Percentiles rank a stretch among this genome's conserved stretches.
Evolutionary conservation across 2,888 invertebrate species (phyloP).

Genomic region (Congeria kusceri): DNA sequence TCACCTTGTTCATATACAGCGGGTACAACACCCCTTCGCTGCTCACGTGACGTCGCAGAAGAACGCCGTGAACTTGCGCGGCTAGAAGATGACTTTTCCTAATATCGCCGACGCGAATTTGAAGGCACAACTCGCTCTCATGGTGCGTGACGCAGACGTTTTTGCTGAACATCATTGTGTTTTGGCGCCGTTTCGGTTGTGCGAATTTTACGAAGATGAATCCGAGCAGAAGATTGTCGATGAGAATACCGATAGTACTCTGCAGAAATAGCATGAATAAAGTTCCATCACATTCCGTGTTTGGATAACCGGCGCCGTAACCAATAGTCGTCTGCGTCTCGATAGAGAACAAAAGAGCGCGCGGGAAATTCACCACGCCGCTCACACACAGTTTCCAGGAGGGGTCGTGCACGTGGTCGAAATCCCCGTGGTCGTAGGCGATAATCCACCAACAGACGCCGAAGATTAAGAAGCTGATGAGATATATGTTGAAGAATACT

Average conservation of each 20-base stretch:
- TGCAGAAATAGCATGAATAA: conserved; percentile 95
- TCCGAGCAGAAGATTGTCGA: conserved; percentile 90
- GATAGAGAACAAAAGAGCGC: conserved; percentile 97
- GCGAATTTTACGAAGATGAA: conserved; percentile 97
- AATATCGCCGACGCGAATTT: conserved; percentile 85
- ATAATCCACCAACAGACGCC: conserved; percentile 86
- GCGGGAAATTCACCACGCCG: conserved; percentile 94
- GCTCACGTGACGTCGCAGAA: conserved; percentile 73
- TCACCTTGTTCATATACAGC: conserved; percentile 94
- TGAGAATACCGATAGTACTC: conserved; percentile 94
- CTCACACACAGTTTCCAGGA: conserved; percentile 86
- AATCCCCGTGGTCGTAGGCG: conserved; percentile 84
- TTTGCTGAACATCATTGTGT: conserved; percentile 93
- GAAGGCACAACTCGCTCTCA: conserved; percentile 80
- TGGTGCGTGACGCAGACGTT: conserved; percentile 93
- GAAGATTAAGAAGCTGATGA: conserved; percentile 94
- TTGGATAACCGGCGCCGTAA: conserved; percentile 93
- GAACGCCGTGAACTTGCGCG: conserved; percentile 87
- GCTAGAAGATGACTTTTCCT: conserved; percentile 87
- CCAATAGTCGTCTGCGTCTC: conserved; percentile 99
- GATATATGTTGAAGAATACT: conserved; percentile 94
- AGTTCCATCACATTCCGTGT: conserved; percentile 96
- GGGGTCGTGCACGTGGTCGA: conserved; percentile 74
- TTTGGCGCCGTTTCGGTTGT: conserved; percentile 97
- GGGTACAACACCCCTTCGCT: conserved; percentile 77